phyloP scores from a whole-genome alignment of 2,113 vertebrate genomes.

The Phainopepla nitens region DNA sequence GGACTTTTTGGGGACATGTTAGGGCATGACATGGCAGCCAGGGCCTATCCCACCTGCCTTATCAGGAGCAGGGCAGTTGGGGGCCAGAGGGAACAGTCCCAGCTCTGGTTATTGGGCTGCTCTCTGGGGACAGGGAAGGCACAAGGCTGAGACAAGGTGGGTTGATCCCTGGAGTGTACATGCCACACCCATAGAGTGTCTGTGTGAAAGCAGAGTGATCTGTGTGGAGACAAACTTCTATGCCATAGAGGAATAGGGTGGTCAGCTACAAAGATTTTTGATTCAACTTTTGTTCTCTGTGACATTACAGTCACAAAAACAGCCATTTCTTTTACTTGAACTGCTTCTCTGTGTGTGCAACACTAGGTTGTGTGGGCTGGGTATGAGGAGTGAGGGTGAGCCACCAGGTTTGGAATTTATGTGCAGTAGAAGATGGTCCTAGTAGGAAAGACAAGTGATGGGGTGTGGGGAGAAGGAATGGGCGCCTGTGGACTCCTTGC shows the following conservation, averaged over 20 bases:
- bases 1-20: background rate
- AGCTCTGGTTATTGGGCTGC: background rate
- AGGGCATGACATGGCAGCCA: background rate
- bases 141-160: background rate
- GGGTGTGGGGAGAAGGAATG: background rate
- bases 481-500: background rate
- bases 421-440: background rate
- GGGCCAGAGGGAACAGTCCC: background rate
- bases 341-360: background rate
- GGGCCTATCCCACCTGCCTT: background rate
- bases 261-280: background rate
- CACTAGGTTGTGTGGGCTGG: background rate
- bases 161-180: accelerated
- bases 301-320: background rate
- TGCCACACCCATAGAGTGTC: background rate
- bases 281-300: background rate
- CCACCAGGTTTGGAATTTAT: background rate
- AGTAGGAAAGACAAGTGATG: background rate
- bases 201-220: background rate
- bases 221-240: background rate
- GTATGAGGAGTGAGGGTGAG: background rate
- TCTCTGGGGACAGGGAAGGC: background rate
- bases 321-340: background rate
- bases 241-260: background rate
- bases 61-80: background rate